A percentile compares a stretch with the other conserved stretches of the same genome.
phyloP scores from a whole-genome alignment of 92 coral and sea anemone species.

The Porites cylindrica region DNA sequence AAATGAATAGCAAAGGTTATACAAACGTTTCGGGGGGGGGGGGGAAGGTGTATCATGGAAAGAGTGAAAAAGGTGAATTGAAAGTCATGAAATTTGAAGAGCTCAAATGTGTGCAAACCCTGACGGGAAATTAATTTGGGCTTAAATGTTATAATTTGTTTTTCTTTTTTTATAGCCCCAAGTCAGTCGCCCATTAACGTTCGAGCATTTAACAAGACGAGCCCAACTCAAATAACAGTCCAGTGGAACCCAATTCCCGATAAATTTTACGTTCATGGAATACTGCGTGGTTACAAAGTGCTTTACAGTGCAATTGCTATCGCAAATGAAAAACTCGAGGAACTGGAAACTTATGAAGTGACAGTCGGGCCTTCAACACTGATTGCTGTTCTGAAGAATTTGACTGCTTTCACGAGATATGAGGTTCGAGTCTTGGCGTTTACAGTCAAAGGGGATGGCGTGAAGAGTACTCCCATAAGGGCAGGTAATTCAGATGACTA shows the following conservation, averaged over 20 bases:
- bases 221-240: conserved; percentile 81
- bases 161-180: conserved; percentile 68
- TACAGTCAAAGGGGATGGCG: conserved; percentile 88
- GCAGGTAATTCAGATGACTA: conserved; percentile 65
- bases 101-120: no score
- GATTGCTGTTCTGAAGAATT: conserved; percentile 48
- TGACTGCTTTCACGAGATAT: conserved; percentile 84
- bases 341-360: conserved; percentile 8
- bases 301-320: conserved; percentile 80
- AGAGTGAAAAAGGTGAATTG: no score
- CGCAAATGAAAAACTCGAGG: conserved; percentile 47
- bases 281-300: conserved; percentile 89
- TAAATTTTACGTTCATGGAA: conserved; percentile 89
- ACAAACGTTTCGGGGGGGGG: no score
- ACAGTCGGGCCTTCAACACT: conserved; percentile 48
- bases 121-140: neutral
- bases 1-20: neutral
- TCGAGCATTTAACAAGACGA: conserved; percentile 74
- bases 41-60: no score
- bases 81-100: no score
- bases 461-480: conserved; percentile 51
- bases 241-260: conserved; percentile 89
- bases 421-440: conserved; percentile 80
- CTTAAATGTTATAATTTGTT: neutral
- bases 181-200: conserved; percentile 85